A percentile compares a stretch with the other conserved stretches of the same genome.
Conservation (phyloP, 92 coral and sea anemone species). For the Zoanthus gigantus region DNA sequence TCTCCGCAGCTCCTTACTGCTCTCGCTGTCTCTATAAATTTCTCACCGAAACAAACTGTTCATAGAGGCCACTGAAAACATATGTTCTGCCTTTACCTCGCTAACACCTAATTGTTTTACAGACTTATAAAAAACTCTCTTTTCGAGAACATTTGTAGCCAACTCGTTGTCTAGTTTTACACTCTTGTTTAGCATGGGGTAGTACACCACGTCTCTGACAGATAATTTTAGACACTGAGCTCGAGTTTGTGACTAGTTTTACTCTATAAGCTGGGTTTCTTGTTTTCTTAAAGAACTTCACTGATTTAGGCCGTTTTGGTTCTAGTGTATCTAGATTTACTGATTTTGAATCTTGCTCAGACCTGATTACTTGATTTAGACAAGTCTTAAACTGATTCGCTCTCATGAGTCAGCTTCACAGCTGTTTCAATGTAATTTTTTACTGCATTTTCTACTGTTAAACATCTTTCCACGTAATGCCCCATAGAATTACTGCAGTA, state of each 20-base stretch:
- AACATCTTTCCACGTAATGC: slow-evolving; percentile 51
- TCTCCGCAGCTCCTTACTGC: slow-evolving; percentile 8
- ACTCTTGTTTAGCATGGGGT: slow-evolving; percentile 34
- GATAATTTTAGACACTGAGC: not conserved
- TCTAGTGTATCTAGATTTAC: not conserved
- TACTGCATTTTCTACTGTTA: slow-evolving; percentile 44
- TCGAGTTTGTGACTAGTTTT: not conserved
- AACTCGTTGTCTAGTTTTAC: slow-evolving; percentile 32
- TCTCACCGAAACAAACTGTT: not conserved
- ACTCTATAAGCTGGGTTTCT: not conserved
- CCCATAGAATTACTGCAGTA: slow-evolving; percentile 50
- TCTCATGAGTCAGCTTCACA: not conserved
- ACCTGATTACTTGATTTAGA: slow-evolving; percentile 14
- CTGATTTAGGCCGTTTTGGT: not conserved
- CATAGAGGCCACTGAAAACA: not conserved
- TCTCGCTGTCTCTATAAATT: not conserved
- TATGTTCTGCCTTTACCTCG: not conserved
- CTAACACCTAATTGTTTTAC: not conserved
- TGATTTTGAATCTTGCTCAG: slow-evolving; percentile 7
- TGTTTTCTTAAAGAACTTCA: not conserved
- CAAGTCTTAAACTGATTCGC: not conserved
- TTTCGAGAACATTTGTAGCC: slow-evolving; percentile 52
- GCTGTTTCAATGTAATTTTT: not conserved
- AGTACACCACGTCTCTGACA: slow-evolving; percentile 47
- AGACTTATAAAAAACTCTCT: slow-evolving; percentile 36